Percentiles rank a stretch among this genome's conserved stretches.
phyloP scores from a whole-genome alignment of 2,888 invertebrate species.

The Cyclophora albipunctata region DNA sequence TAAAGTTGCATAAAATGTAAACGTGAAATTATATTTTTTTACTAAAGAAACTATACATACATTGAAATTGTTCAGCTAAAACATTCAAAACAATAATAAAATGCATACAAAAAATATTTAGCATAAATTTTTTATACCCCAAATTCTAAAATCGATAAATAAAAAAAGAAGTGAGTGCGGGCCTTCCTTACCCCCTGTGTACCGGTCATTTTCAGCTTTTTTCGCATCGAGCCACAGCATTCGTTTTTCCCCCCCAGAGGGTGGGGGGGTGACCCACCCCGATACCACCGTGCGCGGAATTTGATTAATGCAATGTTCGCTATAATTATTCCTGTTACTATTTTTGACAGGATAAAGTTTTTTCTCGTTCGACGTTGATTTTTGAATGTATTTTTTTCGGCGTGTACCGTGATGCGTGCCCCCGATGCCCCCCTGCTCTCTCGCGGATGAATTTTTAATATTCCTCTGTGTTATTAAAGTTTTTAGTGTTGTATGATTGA shows the following conservation, averaged over 20 bases:
- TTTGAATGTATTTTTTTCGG: constrained; percentile 25
- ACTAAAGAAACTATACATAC: neutral
- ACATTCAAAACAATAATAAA: neutral
- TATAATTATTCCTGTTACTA: constrained; percentile 74
- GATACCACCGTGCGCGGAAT: constrained; percentile 71
- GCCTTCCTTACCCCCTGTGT: constrained; percentile 21
- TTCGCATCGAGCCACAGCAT: constrained; percentile 66
- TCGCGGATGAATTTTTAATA: too few relatives aligned
- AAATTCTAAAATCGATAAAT: constrained; percentile 24
- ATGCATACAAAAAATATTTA: constrained; percentile 1
- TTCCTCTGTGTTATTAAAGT: too few relatives aligned
- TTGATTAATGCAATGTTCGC: constrained; percentile 75
- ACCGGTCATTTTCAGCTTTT: constrained; percentile 59
- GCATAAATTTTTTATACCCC: constrained; percentile 15
- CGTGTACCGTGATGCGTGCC: constrained; percentile 21
- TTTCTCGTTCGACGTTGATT: constrained; percentile 43
- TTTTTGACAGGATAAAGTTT: constrained; percentile 69
- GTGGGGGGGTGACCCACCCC: constrained; percentile 27
- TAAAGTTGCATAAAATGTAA: too few relatives aligned
- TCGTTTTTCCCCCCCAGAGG: constrained; percentile 52
- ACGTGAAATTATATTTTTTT: too few relatives aligned
- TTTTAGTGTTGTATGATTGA: too few relatives aligned
- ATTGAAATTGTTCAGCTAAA: too few relatives aligned
- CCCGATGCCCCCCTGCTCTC: too few relatives aligned
- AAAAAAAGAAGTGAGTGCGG: constrained; percentile 24